These are phyloP conservation scores for Catocala fraxini DNA, from an alignment of 2,888 invertebrate species.

Conservation along the genomic window DNA sequence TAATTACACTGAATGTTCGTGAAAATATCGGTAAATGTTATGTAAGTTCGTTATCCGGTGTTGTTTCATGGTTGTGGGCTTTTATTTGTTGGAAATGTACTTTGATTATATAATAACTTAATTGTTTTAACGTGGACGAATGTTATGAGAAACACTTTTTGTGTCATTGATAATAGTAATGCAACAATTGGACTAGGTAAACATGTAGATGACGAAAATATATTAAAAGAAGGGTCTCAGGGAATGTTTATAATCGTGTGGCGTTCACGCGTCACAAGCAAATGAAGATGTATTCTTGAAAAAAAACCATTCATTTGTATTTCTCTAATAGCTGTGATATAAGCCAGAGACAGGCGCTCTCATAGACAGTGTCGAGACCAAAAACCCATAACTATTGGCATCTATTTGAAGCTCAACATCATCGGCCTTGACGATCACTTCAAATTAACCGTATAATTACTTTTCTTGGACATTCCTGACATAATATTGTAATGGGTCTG, in stretches of 20 bases:
- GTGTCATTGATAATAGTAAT: too few relatives aligned
- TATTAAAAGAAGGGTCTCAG: too few relatives aligned
- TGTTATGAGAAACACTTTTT: too few relatives aligned
- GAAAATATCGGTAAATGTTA: constrained; percentile 7
- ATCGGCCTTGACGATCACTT: constrained; percentile 28
- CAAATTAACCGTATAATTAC: constrained; percentile 18
- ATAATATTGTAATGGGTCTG: constrained; percentile 22
- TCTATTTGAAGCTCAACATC: constrained; percentile 15
- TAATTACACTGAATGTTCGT: constrained; percentile 1
- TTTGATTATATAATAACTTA: too few relatives aligned
- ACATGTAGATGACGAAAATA: too few relatives aligned
- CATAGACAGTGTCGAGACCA: neutral
- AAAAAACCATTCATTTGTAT: too few relatives aligned
- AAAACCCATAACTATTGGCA: constrained; percentile 1
- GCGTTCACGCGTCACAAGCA: too few relatives aligned
- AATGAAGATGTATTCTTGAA: too few relatives aligned
- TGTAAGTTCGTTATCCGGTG: neutral
- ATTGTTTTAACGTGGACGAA: too few relatives aligned
- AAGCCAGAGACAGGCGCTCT: neutral
- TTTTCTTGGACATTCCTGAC: constrained; percentile 23
- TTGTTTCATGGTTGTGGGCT: neutral
- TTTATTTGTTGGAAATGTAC: too few relatives aligned
- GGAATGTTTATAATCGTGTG: too few relatives aligned
- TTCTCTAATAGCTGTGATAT: constrained; percentile 1
- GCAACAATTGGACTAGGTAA: too few relatives aligned